Evolutionary conservation across 2,888 invertebrate genomes (phyloP), one percentile per base, ranked within the genome.

Genomic region (Agelastica alni): DNA sequence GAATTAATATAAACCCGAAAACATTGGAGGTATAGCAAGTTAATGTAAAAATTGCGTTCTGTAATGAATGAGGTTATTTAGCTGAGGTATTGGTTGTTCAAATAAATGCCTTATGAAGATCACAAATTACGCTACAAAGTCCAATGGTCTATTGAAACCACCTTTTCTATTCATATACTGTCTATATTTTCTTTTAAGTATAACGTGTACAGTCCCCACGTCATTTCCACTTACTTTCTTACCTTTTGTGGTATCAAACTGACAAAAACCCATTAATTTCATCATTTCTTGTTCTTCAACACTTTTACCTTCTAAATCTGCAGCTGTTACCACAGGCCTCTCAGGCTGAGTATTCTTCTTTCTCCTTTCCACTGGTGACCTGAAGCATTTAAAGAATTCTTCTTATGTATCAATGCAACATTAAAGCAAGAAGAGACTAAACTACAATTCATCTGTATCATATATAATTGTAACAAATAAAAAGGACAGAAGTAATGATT

Each of bases 101-200:
- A 59, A 61, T 63, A 2, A 60, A 61, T 58, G 61, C 42, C 36
- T 28, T 36, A 39, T 22, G 46, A 34, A 45, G 44, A 49, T 51
- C 22, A 39, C 37, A 39, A 18, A 36, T 68, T 66, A 94, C 62
- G 95, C 94, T 62, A 97, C 95, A 80, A 96, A 96, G 78, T 99
- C 98, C 61, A 99, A 79, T 31, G 98, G 98, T 73, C 98, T 83
- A 78, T 99, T 99, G 79, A 99, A 99, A 49, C 98, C 99, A 60
- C 99, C 99, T 78, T 96, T 95, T 59, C 99, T 85, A 78, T 99
- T 99, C 99, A 99, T 99, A 75, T 99, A 99, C 79, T 99, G 98
- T 68, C 97, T 87, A 77, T 96, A 97, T 79, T 96, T 94, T 68
- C 98, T 82, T 79, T 97, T 96, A 56, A 96, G 83, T 59, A 96